These are phyloP conservation scores for Calliopsis andreniformis DNA, from an alignment of 1,140 invertebrate genomes.

Conservation along the genomic window DNA sequence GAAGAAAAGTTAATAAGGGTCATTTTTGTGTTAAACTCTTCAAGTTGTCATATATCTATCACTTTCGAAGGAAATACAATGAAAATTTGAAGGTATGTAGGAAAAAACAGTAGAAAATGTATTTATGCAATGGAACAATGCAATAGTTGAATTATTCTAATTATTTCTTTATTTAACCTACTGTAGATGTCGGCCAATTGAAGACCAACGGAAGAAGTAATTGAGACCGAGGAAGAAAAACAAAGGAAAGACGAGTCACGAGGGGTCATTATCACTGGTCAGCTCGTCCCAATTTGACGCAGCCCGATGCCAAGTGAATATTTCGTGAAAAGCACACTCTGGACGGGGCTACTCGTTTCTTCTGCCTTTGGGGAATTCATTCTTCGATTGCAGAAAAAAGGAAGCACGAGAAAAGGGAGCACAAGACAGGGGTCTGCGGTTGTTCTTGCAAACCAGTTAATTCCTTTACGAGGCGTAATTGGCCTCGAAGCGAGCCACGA, in stretches of 20 bases:
- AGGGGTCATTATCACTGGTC: conserved; percentile 31
- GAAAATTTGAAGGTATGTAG: too few species aligned
- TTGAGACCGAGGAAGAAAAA: not conserved
- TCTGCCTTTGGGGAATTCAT: conserved; percentile 24
- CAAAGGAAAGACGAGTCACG: conserved; percentile 7
- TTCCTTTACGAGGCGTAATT: conserved; percentile 50
- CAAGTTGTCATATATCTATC: too few species aligned
- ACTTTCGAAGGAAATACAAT: too few species aligned
- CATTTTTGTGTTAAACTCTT: too few species aligned
- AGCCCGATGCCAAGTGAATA: conserved; percentile 29
- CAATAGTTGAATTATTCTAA: too few species aligned
- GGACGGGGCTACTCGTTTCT: not conserved
- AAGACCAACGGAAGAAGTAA: too few species aligned
- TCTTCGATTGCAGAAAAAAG: not conserved
- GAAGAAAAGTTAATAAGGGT: too few species aligned
- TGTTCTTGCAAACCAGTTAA: conserved; percentile 45
- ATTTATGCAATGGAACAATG: too few species aligned
- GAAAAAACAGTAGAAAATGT: too few species aligned
- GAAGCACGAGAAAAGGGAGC: too few species aligned
- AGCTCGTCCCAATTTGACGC: conserved; percentile 9
- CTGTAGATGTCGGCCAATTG: too few species aligned
- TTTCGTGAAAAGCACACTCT: not conserved
- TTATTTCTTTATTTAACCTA: too few species aligned
- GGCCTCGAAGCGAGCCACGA: conserved; percentile 51
- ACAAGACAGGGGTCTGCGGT: not conserved